Conservation (phyloP, 92 coral and sea anemone species). For the Plumapathes pennacea region DNA sequence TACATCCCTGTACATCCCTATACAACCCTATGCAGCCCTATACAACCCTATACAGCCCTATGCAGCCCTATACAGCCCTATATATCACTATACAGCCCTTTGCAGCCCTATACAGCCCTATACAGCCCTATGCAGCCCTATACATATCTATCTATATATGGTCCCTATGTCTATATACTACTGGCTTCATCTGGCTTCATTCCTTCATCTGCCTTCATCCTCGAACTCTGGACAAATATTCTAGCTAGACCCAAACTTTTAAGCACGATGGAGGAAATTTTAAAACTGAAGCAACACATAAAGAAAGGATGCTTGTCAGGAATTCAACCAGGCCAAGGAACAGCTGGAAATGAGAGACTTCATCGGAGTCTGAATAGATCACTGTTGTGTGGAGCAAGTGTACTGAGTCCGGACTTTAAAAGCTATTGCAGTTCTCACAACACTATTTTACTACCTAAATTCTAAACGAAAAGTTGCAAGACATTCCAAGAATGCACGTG, state of each 20-base stretch:
- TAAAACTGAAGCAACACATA: conserved; percentile 16
- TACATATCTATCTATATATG: no score
- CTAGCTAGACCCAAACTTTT: background rate
- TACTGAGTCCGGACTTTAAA: conserved; percentile 4
- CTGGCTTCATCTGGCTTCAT: no score
- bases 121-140: no score
- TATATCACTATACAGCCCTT: no score
- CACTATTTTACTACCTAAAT: conserved; percentile 11
- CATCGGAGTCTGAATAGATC: conserved; percentile 24
- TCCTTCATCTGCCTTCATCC: no score
- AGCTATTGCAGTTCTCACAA: conserved; percentile 20
- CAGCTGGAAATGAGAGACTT: conserved; percentile 27
- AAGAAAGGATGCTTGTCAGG: conserved; percentile 33
- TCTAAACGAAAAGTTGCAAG: conserved; percentile 8
- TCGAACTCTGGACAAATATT: background rate
- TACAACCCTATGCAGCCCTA: no score
- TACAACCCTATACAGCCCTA: no score
- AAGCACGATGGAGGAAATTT: background rate
- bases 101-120: no score
- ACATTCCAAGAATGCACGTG: conserved; percentile 14
- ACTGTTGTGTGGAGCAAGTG: conserved; percentile 24
- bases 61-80: no score
- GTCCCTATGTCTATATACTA: no score
- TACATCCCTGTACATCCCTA: no score
- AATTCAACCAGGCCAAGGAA: conserved; percentile 17